A percentile compares a stretch with the other conserved stretches of the same genome.
phyloP scores from a whole-genome alignment of 2,797 vertebrate genomes.

The Linurgus olivaceus region DNA sequence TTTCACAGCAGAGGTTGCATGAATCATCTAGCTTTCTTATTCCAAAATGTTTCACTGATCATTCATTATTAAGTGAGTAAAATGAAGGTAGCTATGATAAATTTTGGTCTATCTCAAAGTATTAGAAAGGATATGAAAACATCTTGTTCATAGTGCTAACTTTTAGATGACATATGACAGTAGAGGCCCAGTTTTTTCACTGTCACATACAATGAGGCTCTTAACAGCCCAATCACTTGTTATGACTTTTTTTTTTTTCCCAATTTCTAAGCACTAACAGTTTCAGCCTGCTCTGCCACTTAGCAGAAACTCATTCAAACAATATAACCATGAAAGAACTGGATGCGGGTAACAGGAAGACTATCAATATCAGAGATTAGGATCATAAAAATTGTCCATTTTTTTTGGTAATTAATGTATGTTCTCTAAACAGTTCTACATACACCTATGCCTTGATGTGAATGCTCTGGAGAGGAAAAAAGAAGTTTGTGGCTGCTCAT shows the following conservation, averaged over 20 bases:
- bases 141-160: constrained; percentile 58
- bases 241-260: neutral
- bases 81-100: constrained; percentile 62
- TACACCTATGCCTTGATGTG: neutral
- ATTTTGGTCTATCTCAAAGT: constrained; percentile 42
- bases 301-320: neutral
- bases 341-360: neutral
- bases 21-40: constrained; percentile 55
- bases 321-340: neutral
- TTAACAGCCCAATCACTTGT: constrained; percentile 16
- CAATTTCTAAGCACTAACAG: neutral
- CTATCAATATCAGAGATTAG: neutral
- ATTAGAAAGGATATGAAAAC: constrained; percentile 62
- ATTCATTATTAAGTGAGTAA: constrained; percentile 67
- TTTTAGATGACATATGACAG: constrained; percentile 50
- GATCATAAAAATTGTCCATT: neutral
- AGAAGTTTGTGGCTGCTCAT: neutral
- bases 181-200: constrained; percentile 2
- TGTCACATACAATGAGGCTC: constrained; percentile 5
- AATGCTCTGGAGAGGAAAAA: neutral
- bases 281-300: neutral
- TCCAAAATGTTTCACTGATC: constrained; percentile 60
- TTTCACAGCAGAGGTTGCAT: constrained; percentile 37
- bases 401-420: neutral
- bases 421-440: neutral